Conservation (phyloP, 2,113 vertebrate species). For the Antennarius striatus region DNA sequence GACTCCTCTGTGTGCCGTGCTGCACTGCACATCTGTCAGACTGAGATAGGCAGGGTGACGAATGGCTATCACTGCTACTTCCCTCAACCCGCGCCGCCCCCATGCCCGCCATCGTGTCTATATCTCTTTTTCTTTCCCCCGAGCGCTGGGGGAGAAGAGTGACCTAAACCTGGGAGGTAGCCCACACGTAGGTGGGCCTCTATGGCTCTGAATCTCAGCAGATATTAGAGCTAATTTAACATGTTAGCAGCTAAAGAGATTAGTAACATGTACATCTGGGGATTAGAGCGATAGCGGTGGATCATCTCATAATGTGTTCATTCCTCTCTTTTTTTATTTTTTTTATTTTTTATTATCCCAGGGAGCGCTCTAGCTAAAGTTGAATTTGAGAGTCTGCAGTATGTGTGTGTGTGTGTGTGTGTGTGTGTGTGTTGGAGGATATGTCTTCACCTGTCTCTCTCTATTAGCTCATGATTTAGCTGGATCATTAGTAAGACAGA, state of each 20-base stretch:
- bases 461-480: constrained; percentile 72
- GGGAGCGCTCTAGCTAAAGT: constrained; percentile 54
- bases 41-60: constrained; percentile 76
- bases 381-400: constrained; percentile 54
- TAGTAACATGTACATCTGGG: constrained; percentile 76
- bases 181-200: constrained; percentile 74
- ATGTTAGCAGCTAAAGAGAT: constrained; percentile 79
- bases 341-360: constrained; percentile 20
- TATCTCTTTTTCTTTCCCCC: constrained; percentile 30
- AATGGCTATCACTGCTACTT: constrained; percentile 74
- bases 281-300: constrained; percentile 76
- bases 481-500: constrained; percentile 74
- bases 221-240: constrained; percentile 79
- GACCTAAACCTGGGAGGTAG: constrained; percentile 77
- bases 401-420: constrained; percentile 30
- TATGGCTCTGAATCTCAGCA: constrained; percentile 60
- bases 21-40: constrained; percentile 74
- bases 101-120: constrained; percentile 50
- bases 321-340: constrained; percentile 47
- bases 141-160: constrained; percentile 58
- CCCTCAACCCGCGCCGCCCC: constrained; percentile 52
- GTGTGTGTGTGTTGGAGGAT: constrained; percentile 52
- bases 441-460: constrained; percentile 73
- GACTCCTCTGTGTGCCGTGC: constrained; percentile 73
- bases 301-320: constrained; percentile 76